These are phyloP conservation scores for Dasypus novemcinctus DNA, from an alignment of 2,113 vertebrate genomes.

Conservation along the genomic window DNA sequence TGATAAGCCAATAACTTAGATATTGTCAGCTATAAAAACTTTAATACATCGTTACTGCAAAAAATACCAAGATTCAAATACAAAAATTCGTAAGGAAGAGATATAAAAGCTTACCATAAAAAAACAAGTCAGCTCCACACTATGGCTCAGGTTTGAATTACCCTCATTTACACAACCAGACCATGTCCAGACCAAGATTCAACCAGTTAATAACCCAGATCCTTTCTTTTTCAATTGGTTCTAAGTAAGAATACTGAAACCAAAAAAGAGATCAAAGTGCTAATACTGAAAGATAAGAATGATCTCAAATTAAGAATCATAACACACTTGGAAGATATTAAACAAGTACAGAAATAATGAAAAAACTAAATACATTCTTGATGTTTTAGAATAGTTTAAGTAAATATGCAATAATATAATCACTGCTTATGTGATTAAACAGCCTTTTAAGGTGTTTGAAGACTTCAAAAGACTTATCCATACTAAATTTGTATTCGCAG, in stretches of 20 bases:
- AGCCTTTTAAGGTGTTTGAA: neutral
- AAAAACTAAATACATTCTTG: neutral
- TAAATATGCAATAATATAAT: neutral
- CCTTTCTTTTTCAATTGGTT: neutral
- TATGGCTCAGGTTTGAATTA: neutral
- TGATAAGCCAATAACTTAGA: neutral
- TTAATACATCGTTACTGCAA: neutral
- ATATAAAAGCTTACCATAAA: neutral
- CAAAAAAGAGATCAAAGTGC: neutral
- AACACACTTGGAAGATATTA: neutral
- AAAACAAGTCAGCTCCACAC: neutral
- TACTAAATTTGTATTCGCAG: neutral
- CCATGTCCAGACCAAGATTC: neutral
- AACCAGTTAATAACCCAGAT: neutral
- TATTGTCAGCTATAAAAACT: neutral
- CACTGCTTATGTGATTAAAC: neutral
- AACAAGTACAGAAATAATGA: neutral
- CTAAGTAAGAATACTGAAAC: neutral
- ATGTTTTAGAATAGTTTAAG: constrained; percentile 15
- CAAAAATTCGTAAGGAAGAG: neutral
- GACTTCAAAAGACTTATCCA: constrained; percentile 11
- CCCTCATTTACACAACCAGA: neutral
- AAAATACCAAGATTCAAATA: constrained; percentile 1
- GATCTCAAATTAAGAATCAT: constrained; percentile 8
- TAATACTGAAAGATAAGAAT: neutral